Percentiles rank a stretch among this genome's conserved stretches.
Conservation (phyloP, 2,888 invertebrate genomes). For the Osmoderma eremita region DNA sequence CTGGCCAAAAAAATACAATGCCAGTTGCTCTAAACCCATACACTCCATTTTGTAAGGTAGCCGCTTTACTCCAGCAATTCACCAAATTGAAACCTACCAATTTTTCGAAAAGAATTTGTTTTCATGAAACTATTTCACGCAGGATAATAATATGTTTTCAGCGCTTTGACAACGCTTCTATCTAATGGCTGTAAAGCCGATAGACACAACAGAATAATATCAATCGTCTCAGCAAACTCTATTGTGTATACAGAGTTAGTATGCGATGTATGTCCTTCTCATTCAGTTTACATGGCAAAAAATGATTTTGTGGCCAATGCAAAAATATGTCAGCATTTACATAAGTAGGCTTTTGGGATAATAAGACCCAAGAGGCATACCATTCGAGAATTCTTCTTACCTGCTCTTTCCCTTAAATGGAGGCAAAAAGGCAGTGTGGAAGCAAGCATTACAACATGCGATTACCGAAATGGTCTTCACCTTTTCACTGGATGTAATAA, state of each 20-base stretch:
- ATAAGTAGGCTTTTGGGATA: too few species aligned
- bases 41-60: not conserved
- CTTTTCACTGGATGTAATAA: too few species aligned
- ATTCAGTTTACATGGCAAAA: not conserved
- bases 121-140: not conserved
- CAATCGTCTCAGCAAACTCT: not conserved
- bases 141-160: not conserved
- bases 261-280: not conserved
- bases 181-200: not conserved
- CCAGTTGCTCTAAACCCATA: not conserved
- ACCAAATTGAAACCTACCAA: not conserved
- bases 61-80: not conserved
- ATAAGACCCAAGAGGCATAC: not conserved
- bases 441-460: too few species aligned
- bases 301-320: not conserved
- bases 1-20: too few species aligned
- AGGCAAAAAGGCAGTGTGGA: too few species aligned
- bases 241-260: not conserved
- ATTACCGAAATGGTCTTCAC: too few species aligned
- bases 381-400: not conserved
- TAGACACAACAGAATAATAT: not conserved
- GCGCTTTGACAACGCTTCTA: too few species aligned
- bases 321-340: not conserved
- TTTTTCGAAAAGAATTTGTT: not conserved
- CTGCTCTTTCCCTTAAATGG: too few species aligned